A percentile compares a stretch with the other conserved stretches of the same genome.
Conservation (phyloP, 2,797 vertebrate genomes). For the Rhynchonycteris naso region DNA sequence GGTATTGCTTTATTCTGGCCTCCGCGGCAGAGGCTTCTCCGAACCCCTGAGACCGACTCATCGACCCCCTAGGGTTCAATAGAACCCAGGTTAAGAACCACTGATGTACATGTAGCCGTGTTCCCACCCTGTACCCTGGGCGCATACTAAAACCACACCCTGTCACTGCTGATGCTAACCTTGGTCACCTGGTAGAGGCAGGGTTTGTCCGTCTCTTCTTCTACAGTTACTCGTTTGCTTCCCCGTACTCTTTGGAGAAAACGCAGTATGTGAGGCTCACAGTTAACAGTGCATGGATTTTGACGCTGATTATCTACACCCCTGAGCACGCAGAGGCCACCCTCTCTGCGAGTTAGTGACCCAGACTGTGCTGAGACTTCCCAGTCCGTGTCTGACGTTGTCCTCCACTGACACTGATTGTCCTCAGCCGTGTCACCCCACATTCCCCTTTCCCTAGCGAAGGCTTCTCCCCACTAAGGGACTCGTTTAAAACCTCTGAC, state of each 20-base stretch:
- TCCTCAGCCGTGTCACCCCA: rapidly evolving
- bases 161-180: neutral
- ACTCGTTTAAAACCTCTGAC: neutral
- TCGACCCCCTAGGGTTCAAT: too few relatives aligned
- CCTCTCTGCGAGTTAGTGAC: rapidly evolving
- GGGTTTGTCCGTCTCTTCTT: neutral
- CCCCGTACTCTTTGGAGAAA: neutral
- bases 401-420: neutral
- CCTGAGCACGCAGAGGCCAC: rapidly evolving
- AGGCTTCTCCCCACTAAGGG: neutral
- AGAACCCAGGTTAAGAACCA: too few relatives aligned
- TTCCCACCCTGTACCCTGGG: neutral
- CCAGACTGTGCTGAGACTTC: neutral
- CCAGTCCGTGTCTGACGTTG: neutral
- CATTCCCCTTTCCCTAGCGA: neutral
- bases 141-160: neutral
- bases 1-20: too few relatives aligned
- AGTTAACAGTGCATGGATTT: neutral
- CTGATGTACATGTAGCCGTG: neutral
- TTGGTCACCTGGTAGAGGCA: too few relatives aligned
- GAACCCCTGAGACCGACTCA: too few relatives aligned
- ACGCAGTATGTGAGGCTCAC: neutral
- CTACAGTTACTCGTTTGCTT: neutral
- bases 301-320: rapidly evolving
- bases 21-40: too few relatives aligned